Conservation (phyloP, 2,888 invertebrate genomes). For the Belgica antarctica region DNA sequence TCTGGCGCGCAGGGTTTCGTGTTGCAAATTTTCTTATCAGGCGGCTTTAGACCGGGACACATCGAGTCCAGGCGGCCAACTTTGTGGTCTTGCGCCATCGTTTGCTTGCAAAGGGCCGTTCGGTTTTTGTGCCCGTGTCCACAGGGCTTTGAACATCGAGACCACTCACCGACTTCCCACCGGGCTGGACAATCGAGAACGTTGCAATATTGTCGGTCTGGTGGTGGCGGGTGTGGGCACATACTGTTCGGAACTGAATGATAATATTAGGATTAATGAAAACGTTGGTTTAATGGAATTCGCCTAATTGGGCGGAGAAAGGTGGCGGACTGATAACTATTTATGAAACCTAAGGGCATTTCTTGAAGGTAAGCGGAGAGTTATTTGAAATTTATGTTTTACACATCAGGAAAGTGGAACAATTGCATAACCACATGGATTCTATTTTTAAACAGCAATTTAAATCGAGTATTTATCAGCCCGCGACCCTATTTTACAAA, state of each 20-base stretch:
- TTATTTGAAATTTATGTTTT: no score
- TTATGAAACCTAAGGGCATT: no score
- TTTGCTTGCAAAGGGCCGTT: constrained; percentile 81
- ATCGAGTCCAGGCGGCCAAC: constrained; percentile 73
- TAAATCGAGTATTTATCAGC: no score
- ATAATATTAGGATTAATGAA: no score
- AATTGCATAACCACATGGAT: not conserved
- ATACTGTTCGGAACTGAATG: constrained; percentile 30
- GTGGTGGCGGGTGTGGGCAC: constrained; percentile 78
- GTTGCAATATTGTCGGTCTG: constrained; percentile 87
- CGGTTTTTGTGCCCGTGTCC: constrained; percentile 87
- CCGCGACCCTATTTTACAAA: no score
- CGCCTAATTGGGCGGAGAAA: no score
- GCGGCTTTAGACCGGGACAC: constrained; percentile 73
- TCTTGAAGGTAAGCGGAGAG: no score
- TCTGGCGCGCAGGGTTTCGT: constrained; percentile 74
- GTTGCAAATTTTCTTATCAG: constrained; percentile 80
- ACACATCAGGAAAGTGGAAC: no score
- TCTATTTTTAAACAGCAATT: not conserved
- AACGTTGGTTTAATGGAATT: no score
- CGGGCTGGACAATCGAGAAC: constrained; percentile 87
- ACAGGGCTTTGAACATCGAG: constrained; percentile 89
- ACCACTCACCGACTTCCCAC: constrained; percentile 87
- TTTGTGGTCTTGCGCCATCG: constrained; percentile 89
- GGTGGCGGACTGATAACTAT: no score